Evolutionary conservation across 2,888 invertebrate species (phyloP).

Genomic region (Andricus quercusramuli): DNA sequence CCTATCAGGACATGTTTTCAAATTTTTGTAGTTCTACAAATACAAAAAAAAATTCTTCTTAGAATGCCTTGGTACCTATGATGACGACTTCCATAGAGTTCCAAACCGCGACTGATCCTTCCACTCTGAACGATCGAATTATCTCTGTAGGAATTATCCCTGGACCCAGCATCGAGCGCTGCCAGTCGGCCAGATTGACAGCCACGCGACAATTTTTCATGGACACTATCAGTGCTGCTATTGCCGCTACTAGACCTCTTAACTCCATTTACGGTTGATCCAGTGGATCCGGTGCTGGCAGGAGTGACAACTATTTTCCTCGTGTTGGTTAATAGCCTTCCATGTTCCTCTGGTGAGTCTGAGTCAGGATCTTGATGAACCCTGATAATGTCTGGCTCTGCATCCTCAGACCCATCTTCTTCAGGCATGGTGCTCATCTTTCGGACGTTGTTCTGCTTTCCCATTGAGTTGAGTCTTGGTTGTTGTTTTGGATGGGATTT

Average conservation of each 20-base stretch:
- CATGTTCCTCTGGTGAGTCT: slow-evolving; percentile 68
- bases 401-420: slow-evolving; percentile 69
- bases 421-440: slow-evolving; percentile 76
- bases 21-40: no score
- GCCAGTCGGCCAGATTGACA: slow-evolving; percentile 27
- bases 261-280: slow-evolving; percentile 54
- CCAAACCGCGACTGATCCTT: slow-evolving; percentile 50
- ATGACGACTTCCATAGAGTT: slow-evolving; percentile 43
- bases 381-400: slow-evolving; percentile 63
- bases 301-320: slow-evolving; percentile 56
- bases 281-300: slow-evolving; percentile 26
- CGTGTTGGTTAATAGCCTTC: slow-evolving; percentile 57
- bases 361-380: slow-evolving; percentile 65
- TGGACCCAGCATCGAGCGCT: slow-evolving; percentile 23
- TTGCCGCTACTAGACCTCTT: slow-evolving; percentile 61
- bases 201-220: slow-evolving; percentile 56
- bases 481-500: slow-evolving; percentile 19
- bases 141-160: slow-evolving; percentile 40
- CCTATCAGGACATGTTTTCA: slow-evolving; percentile 50
- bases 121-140: slow-evolving; percentile 46
- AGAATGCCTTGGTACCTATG: slow-evolving; percentile 16
- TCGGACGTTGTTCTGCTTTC: slow-evolving; percentile 63
- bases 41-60: slow-evolving; percentile 46
- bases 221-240: slow-evolving; percentile 68
- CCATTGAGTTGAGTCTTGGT: slow-evolving; percentile 55